Evolutionary conservation across 2,113 vertebrate species (phyloP).

Genomic region (Hylia prasina): DNA sequence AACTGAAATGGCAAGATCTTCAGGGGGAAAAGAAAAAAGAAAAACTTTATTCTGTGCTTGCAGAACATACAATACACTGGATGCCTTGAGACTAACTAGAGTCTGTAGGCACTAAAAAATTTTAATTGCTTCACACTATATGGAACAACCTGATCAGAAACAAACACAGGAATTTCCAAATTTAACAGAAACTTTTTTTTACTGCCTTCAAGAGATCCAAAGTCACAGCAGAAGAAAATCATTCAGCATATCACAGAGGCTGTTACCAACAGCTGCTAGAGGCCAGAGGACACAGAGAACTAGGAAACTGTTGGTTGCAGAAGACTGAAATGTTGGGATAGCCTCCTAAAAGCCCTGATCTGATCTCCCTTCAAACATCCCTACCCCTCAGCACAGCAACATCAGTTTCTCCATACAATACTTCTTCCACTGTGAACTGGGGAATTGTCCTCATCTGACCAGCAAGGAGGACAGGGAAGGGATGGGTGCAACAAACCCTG

Average conservation of each 20-base stretch:
- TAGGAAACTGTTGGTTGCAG: background rate
- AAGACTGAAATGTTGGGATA: background rate
- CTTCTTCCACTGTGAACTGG: background rate
- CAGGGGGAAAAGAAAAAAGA: fast-evolving
- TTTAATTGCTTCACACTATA: background rate
- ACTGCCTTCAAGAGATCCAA: background rate
- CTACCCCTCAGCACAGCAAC: background rate
- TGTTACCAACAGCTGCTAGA: background rate
- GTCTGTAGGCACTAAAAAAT: background rate
- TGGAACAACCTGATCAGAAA: background rate
- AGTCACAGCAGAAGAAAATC: background rate
- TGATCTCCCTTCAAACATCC: background rate
- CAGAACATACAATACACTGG: background rate
- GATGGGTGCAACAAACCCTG: background rate
- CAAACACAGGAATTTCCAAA: background rate
- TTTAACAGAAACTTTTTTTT: background rate
- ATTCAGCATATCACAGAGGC: background rate
- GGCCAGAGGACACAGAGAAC: background rate
- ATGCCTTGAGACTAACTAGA: background rate
- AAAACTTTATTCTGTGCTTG: background rate
- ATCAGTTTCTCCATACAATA: background rate
- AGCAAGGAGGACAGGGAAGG: background rate
- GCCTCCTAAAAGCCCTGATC: background rate
- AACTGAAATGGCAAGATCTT: background rate
- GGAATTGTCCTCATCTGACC: background rate